phyloP scores from a whole-genome alignment of 2,113 vertebrate genomes.

The Diadophis punctatus region DNA sequence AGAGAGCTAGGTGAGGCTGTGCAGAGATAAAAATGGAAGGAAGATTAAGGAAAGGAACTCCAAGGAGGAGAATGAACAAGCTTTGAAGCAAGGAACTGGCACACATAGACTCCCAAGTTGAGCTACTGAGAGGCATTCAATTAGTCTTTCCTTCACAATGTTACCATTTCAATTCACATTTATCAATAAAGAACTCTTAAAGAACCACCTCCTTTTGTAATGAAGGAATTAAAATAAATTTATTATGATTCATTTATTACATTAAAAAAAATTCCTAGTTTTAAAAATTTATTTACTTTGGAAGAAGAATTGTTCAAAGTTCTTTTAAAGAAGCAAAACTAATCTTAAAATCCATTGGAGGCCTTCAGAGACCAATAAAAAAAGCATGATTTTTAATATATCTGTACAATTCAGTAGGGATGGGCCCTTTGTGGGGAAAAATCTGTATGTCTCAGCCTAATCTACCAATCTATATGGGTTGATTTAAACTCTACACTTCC shows the following conservation, averaged over 20 bases:
- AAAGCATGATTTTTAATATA: neutral
- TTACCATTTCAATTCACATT: neutral
- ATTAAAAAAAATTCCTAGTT: neutral
- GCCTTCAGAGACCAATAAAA: neutral
- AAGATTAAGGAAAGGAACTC: constrained; percentile 29
- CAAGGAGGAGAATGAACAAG: neutral
- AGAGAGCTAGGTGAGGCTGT: constrained; percentile 53
- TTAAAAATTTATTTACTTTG: neutral
- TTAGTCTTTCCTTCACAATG: neutral
- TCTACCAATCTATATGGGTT: neutral
- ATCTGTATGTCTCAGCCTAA: neutral
- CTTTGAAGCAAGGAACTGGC: constrained; percentile 1
- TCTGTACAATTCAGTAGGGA: neutral
- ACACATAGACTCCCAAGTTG: neutral
- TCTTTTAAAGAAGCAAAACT: neutral
- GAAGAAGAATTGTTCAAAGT: neutral
- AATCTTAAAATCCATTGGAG: neutral
- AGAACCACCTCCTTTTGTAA: neutral
- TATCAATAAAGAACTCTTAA: neutral
- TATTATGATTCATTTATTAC: neutral
- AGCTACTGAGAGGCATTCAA: accelerated
- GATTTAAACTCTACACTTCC: neutral
- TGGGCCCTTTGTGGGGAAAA: neutral
- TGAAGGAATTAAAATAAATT: neutral
- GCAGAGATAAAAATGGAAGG: constrained; percentile 42